Evolutionary conservation across 2,888 invertebrate species (phyloP), one percentile per base, ranked within the genome.

Genomic region (Limnephilus rhombicus): DNA sequence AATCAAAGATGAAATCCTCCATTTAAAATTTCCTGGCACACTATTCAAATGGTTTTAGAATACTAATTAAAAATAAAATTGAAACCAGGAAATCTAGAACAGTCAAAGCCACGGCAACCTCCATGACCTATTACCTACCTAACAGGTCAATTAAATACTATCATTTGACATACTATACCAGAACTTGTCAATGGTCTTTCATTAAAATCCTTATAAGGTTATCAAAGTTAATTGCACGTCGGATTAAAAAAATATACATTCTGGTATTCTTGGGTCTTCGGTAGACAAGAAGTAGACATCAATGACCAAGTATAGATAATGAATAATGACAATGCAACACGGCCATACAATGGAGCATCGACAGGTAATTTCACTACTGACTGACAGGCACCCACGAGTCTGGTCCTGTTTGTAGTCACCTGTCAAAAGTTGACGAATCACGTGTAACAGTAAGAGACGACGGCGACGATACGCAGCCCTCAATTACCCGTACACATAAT

Each of bases 361-460:
- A n/a, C n/a, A 68, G n/a, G 68, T 68, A 24, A 68, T n/a, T 68
- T 68, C 68, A 68, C 68, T 68, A 68, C 68, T 2, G 68, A 68
- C 68, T 68, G 68, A 18, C 24, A 24, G 68, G 68, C 68, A 68
- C 68, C 68, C n/a, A n/a, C 68, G 68, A 68, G 68, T 68, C 68
- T 68, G 68, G 68, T 83, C 24, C 83, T 83, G 83, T 83, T 37
- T 83, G 15, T 34, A 37, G 83, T 83, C 24, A 15, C 68, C 83
- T 83, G 83, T 83, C 83, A 83, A 41, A 41, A 83, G 83, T 83
- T 83, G 83, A 83, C 83, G 83, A 37, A 83, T 83, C 83, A 83
- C 83, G 83, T 83, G 83, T 83, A 83, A 83, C 83, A 41, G 83
- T 83, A 83, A 83, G 37, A 41, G 83, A 83, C 41, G 24, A 24